Conservation (phyloP, 37 sponge, comb jelly and placozoan species). For the Haliclona indistincta region DNA sequence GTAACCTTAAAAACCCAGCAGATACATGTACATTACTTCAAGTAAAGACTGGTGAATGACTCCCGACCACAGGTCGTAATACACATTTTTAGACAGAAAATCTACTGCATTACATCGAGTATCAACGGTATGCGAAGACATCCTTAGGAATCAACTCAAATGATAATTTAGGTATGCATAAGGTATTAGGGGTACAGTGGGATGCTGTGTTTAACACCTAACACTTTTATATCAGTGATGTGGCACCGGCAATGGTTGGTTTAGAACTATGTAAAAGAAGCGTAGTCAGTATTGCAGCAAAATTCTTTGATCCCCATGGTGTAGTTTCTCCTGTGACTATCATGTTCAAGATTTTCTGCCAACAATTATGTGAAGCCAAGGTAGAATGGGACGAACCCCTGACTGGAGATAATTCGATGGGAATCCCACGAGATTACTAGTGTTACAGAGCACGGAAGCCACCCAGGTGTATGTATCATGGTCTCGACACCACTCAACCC, state of each 20-base stretch:
- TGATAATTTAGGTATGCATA: background rate
- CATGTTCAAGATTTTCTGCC: constrained; percentile 18
- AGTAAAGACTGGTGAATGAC: no score
- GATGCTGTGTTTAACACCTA: background rate
- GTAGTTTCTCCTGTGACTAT: background rate
- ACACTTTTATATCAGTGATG: background rate
- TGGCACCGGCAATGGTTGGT: background rate
- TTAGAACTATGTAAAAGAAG: constrained; percentile 10
- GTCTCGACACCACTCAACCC: no score
- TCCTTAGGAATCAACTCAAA: background rate
- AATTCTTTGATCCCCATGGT: constrained; percentile 11
- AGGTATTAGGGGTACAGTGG: constrained; percentile 19
- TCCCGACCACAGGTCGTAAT: no score
- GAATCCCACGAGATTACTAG: no score
- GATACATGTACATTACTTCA: no score
- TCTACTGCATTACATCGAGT: no score
- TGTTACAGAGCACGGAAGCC: no score
- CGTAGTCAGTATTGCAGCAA: background rate
- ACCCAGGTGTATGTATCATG: no score
- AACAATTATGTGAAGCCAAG: background rate
- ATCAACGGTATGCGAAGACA: constrained; percentile 6
- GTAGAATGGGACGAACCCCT: background rate
- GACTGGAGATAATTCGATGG: no score
- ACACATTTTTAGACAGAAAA: no score
- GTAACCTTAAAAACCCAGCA: no score